Evolutionary conservation across 2,888 invertebrate species (phyloP).

Genomic region (Drosophila cognata): DNA sequence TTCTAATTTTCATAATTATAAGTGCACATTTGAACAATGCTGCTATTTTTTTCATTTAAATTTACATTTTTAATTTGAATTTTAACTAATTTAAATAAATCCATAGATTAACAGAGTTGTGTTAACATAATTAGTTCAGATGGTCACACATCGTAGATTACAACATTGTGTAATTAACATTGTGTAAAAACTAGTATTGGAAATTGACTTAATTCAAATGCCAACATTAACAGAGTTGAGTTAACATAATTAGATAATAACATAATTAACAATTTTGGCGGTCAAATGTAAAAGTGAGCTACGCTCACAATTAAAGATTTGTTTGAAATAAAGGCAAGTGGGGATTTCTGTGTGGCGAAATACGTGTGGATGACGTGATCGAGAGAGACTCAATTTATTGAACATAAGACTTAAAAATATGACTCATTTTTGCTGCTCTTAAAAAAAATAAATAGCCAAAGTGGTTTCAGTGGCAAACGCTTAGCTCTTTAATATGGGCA

Average conservation of each 20-base stretch:
- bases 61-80: too few species aligned
- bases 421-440: conserved; percentile 25
- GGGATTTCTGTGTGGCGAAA: background rate
- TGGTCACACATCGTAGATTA: background rate
- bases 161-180: background rate
- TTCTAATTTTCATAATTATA: background rate
- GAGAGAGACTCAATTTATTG: conserved; percentile 21
- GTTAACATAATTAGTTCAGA: background rate
- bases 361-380: conserved; percentile 62
- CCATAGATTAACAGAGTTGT: background rate
- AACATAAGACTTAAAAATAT: conserved; percentile 1
- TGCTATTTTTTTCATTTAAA: background rate
- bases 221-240: background rate
- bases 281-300: background rate
- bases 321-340: background rate
- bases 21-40: background rate
- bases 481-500: conserved; percentile 6
- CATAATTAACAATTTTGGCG: background rate
- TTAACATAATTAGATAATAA: background rate
- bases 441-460: conserved; percentile 7
- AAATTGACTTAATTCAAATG: background rate
- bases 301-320: background rate
- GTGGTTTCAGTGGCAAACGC: conserved; percentile 61
- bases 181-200: background rate
- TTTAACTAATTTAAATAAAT: background rate